These are phyloP conservation scores for Agonum fuliginosum DNA, from an alignment of 2,888 invertebrate species.

Conservation along the genomic window DNA sequence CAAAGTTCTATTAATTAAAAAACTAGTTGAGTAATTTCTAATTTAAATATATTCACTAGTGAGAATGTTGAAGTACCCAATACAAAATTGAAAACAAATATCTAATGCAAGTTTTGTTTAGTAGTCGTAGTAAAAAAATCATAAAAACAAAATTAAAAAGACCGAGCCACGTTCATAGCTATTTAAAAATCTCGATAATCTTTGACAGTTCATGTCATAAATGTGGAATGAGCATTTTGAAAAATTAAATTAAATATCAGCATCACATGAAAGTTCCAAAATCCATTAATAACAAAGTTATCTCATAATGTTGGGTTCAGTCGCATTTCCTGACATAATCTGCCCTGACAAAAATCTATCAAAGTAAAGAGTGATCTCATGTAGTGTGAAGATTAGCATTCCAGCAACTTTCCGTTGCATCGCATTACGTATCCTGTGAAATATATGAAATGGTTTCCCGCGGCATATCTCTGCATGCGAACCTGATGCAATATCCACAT, in stretches of 20 bases:
- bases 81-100: too few species aligned
- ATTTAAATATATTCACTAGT: too few species aligned
- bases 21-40: too few species aligned
- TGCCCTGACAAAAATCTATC: slow-evolving; percentile 32
- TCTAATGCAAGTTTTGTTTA: too few species aligned
- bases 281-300: slow-evolving; percentile 38
- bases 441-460: slow-evolving; percentile 48
- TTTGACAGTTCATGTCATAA: slow-evolving; percentile 1
- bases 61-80: too few species aligned
- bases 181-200: slow-evolving; percentile 3
- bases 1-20: too few species aligned
- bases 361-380: slow-evolving; percentile 4
- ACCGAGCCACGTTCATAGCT: too few species aligned
- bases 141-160: too few species aligned
- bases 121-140: too few species aligned
- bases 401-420: background rate
- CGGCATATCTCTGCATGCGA: slow-evolving; percentile 46
- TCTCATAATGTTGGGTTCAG: background rate
- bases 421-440: slow-evolving; percentile 19
- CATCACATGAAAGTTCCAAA: slow-evolving; percentile 31
- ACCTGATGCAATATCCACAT: slow-evolving; percentile 46
- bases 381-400: too few species aligned
- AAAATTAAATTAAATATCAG: slow-evolving; percentile 22
- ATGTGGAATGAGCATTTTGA: slow-evolving; percentile 22
- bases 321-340: slow-evolving; percentile 25